Percentiles rank a stretch among this genome's conserved stretches.
These are phyloP conservation scores for Otolemur crassicaudatus DNA, from an alignment of 2,797 vertebrate species.

Conservation along the genomic window DNA sequence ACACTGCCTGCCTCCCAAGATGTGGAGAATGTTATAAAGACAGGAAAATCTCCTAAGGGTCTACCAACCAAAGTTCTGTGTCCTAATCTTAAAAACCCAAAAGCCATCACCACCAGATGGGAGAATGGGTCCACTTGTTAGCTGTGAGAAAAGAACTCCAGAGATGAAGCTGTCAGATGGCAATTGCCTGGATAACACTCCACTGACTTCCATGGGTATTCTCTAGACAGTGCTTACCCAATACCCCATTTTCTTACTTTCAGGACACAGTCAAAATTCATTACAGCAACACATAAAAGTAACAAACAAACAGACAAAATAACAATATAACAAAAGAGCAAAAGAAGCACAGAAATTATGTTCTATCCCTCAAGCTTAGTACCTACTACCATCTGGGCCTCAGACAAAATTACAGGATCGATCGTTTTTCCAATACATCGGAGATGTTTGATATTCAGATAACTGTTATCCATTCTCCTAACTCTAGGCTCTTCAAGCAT, in stretches of 20 bases:
- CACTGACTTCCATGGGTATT: neutral
- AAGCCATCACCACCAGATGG: neutral
- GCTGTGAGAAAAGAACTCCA: neutral
- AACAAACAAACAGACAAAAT: neutral
- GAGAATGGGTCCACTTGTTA: neutral
- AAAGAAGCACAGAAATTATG: neutral
- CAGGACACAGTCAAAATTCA: neutral
- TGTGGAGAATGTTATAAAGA: neutral
- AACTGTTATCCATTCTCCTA: neutral
- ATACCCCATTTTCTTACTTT: neutral
- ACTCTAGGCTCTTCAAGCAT: neutral
- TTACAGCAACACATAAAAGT: neutral
- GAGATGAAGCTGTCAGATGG: neutral
- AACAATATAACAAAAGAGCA: neutral
- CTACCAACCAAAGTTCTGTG: neutral
- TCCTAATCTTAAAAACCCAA: neutral
- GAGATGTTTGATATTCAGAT: neutral
- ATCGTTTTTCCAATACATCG: neutral
- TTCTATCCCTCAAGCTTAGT: neutral
- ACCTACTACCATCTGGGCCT: neutral
- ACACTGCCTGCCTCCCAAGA: neutral
- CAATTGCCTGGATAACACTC: neutral
- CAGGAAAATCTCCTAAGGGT: neutral
- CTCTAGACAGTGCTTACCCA: neutral
- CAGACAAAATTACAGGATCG: neutral